Conservation (phyloP, 2,888 invertebrate genomes). For the Bembecia ichneumoniformis region DNA sequence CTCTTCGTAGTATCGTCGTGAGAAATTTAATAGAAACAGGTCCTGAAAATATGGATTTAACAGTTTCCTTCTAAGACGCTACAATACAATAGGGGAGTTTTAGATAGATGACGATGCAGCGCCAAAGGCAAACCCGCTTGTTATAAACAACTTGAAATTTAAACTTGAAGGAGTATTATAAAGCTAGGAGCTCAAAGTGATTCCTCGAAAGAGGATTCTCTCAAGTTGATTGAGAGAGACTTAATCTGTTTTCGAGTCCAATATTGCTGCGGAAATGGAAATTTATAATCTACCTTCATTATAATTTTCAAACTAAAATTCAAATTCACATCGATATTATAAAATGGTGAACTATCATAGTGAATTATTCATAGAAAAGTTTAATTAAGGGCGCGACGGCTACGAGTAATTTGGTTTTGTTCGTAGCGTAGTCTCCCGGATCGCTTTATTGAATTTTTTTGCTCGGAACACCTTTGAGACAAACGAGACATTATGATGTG, state of each 20-base stretch:
- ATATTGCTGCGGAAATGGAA: neutral
- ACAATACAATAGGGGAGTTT: neutral
- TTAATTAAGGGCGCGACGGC: conserved; percentile 19
- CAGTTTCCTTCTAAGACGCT: no score
- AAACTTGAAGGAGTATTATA: neutral
- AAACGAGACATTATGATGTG: conserved; percentile 28
- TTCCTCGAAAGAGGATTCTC: neutral
- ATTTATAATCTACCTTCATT: neutral
- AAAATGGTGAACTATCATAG: conserved; percentile 20
- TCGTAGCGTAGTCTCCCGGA: conserved; percentile 12
- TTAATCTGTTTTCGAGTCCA: neutral
- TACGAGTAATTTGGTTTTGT: conserved; percentile 21
- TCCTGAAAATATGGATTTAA: no score
- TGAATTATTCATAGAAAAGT: conserved; percentile 30
- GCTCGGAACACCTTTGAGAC: conserved; percentile 14
- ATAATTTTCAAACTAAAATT: neutral
- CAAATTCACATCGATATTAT: neutral
- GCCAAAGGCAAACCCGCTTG: neutral
- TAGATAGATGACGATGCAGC: neutral
- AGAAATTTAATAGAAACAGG: no score
- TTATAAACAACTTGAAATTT: neutral
- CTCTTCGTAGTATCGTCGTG: no score
- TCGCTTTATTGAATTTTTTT: conserved; percentile 33
- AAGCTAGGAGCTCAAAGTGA: neutral
- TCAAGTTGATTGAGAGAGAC: neutral